Conservation (phyloP, 2,888 invertebrate species). For the Hypselothyrea guttata region DNA sequence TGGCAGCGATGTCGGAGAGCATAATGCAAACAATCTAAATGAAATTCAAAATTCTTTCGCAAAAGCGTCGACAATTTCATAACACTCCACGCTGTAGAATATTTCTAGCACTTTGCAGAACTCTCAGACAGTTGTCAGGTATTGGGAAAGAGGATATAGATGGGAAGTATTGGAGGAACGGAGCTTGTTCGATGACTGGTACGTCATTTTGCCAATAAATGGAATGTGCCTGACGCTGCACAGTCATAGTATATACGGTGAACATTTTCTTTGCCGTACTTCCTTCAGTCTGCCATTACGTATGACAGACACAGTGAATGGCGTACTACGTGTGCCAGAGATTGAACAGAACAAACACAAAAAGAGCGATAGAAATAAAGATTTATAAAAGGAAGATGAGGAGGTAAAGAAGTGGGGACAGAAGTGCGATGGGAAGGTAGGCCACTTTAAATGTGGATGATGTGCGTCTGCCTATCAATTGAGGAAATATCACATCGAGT, state of each 20-base stretch:
- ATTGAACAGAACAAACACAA: background rate
- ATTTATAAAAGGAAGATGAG: slow-evolving; percentile 2
- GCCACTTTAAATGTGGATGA: slow-evolving; percentile 41
- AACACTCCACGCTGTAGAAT: slow-evolving; percentile 16
- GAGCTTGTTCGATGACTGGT: background rate
- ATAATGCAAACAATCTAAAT: slow-evolving; percentile 6
- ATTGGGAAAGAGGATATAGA: background rate
- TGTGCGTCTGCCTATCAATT: slow-evolving; percentile 45
- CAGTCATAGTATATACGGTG: background rate
- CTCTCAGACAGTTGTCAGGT: slow-evolving; percentile 29
- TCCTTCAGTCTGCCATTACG: slow-evolving; percentile 33
- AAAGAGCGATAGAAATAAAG: slow-evolving; percentile 1
- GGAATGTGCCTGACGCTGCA: slow-evolving; percentile 33
- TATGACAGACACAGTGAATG: slow-evolving; percentile 57
- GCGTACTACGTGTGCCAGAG: background rate
- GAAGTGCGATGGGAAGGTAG: slow-evolving; percentile 27
- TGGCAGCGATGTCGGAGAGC: slow-evolving; percentile 6
- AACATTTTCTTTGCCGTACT: slow-evolving; percentile 25
- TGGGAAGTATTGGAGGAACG: background rate
- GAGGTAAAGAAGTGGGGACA: background rate
- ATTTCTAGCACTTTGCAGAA: slow-evolving; percentile 27
- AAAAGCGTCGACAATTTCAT: slow-evolving; percentile 28
- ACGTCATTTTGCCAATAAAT: slow-evolving; percentile 53
- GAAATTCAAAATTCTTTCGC: slow-evolving; percentile 20
- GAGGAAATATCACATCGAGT: slow-evolving; percentile 63